These are phyloP conservation scores for Phylloscopus trochiloides DNA, from an alignment of 2,113 vertebrate species.

Conservation along the genomic window DNA sequence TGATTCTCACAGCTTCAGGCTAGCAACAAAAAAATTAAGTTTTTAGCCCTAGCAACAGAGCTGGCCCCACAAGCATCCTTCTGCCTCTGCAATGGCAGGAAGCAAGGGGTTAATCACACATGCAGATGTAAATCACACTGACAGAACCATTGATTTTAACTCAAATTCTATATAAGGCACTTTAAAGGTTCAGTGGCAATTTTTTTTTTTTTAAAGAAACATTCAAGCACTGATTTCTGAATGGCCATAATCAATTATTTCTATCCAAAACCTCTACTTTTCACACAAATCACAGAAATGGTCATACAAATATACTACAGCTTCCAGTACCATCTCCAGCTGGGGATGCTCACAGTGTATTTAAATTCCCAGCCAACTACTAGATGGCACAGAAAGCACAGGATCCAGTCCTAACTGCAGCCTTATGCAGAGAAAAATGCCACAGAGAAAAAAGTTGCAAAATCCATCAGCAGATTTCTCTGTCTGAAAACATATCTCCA, in stretches of 20 bases:
- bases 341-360: not conserved
- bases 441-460: not conserved
- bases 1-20: not conserved
- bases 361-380: not conserved
- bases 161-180: not conserved
- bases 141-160: not conserved
- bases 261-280: not conserved
- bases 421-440: not conserved
- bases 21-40: not conserved
- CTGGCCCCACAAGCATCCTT: not conserved
- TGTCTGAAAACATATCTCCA: rapidly evolving
- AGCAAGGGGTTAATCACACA: not conserved
- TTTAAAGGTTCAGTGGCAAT: not conserved
- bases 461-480: not conserved
- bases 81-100: not conserved
- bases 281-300: rapidly evolving
- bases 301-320: not conserved
- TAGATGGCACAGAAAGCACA: not conserved
- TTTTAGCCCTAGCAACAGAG: not conserved
- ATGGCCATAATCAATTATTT: not conserved
- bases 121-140: not conserved
- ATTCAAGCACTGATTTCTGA: not conserved
- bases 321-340: not conserved
- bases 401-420: not conserved
- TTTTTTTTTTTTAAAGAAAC: not conserved